A percentile compares a stretch with the other conserved stretches of the same genome.
These are phyloP conservation scores for Cassiopea andromeda DNA, from an alignment of 30 jellyfish, hydroid and myxozoan species.

Conservation along the genomic window DNA sequence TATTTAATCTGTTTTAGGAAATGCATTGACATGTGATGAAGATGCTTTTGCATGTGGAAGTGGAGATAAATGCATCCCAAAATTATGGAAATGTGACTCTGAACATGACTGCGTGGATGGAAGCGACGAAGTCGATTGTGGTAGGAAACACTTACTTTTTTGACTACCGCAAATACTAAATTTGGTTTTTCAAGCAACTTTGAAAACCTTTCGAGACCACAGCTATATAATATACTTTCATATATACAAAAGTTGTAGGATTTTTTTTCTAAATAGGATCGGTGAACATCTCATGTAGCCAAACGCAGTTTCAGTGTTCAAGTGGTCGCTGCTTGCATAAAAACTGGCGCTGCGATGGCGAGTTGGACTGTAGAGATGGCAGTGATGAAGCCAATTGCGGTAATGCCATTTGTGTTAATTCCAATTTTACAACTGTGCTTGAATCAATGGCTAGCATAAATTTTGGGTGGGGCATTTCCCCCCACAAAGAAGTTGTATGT, in stretches of 20 bases:
- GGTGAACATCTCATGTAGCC: slow-evolving; percentile 41
- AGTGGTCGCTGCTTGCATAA: slow-evolving; percentile 72
- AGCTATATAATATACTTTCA: no score
- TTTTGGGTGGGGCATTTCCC: not conserved
- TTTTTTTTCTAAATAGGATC: slow-evolving; percentile 1
- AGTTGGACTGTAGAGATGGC: slow-evolving; percentile 86
- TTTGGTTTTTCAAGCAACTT: not conserved
- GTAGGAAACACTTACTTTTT: slow-evolving; percentile 12
- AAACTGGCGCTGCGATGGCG: slow-evolving; percentile 94
- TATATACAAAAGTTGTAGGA: no score
- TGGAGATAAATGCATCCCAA: slow-evolving; percentile 67
- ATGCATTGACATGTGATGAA: slow-evolving; percentile 39
- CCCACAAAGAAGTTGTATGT: no score
- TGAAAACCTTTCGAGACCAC: no score
- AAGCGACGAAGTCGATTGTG: slow-evolving; percentile 68
- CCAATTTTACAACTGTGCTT: not conserved
- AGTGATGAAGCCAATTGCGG: slow-evolving; percentile 84
- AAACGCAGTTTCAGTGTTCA: slow-evolving; percentile 48
- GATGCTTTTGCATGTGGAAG: slow-evolving; percentile 44
- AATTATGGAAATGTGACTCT: slow-evolving; percentile 72
- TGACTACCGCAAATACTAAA: not conserved
- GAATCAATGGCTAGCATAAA: not conserved
- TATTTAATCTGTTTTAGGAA: slow-evolving; percentile 6
- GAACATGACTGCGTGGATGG: slow-evolving; percentile 88
- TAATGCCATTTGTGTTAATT: not conserved